Evolutionary conservation across 2,113 vertebrate species (phyloP), one percentile per base, ranked within the genome.

Genomic region (Marcusenius ussheri): DNA sequence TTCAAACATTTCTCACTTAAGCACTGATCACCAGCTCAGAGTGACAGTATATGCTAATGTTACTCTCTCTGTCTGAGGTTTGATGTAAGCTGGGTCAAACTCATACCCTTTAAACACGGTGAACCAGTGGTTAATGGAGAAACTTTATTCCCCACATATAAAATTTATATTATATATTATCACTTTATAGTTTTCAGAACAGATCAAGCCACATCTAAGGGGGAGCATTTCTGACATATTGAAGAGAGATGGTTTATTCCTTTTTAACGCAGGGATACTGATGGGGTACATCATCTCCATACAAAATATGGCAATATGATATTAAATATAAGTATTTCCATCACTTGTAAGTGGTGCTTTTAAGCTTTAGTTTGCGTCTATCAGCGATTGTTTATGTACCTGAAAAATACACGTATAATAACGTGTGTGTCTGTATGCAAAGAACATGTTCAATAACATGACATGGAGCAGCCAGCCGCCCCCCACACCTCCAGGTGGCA

Each of bases 161-260:
- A 21, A 24, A 87, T 87, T 31, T 15, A 35, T 24, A 24, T 49
- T 15, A 46, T 50, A n/a, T 17, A 17, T 31, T 87, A 50, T 87
- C n/a, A n/a, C 46, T 87, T 15, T 31, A 86, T 50, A 51, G 24
- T 5, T 87, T 50, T 50, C 46, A 50, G 77, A 46, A n/a, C 24
- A 85, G 24, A 11, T 85, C 90, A 89, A 91, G 91, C 90, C 91
- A 62, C 83, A 90, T 90, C 91, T 91, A 91, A 91, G 50, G 53
- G 83, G 58, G 50, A 58, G 66, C 3, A 46, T 50, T 45, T 47
- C 17, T 47, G 42, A 85, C 24, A n/a, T 47, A 49, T 85, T 47
- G 50, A 46, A 85, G 5, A 46, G 39, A 85, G 21, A 15, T 51
- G 84, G 10, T 87, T 87, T 87, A 87, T 51, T 50, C 84, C 46